Base-by-base conservation (phyloP, 2,113 vertebrate genomes). In the Naja naja region DNA sequence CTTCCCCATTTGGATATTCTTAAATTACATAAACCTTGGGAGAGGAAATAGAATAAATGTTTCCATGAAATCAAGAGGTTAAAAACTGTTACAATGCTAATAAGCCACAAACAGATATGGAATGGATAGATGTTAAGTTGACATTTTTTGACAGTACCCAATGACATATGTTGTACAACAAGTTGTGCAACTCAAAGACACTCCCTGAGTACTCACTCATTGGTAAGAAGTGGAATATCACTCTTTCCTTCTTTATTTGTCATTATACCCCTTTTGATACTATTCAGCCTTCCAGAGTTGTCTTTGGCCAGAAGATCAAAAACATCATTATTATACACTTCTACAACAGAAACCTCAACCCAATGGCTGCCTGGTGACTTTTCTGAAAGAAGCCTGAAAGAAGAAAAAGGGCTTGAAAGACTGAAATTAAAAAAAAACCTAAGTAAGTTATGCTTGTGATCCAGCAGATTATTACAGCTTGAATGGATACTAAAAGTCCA, bases 321-420 rank as follows among this genome's bases (percentile, higher is more conserved):
- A 93, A 98, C 93, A 91, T 98, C 98, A 16, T 98, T 98, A 95
- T 98, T 99, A 94, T 99, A 98, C 54, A 99, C 98, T 96, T 99
- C 98, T 94, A 98, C 96, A 89, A 98, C 96, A 39, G 98, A 98
- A 92, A 99, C 97, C n/a, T 98, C 98, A 87, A 98, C 97, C 27
- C 96, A 96, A 86, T 97, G 96, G 93, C 94, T 97, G 91, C 95
- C 96, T 4, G 95, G 86, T 16, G 98, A 97, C 85, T 98, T 98
- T 97, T 98, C 98, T 55, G 98, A 98, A 95, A 99, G 97, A 90
- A 99, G 96, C 94, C 98, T 99, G 88, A 0, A 89, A 89, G 88
- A 89, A 93, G 94, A 47, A 11, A 53, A 58, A 25, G 45, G 90
- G 0, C 6, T 52, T 88, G 60, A 95, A 88, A 88, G 10, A 20